Base-by-base conservation (phyloP, 2,888 invertebrate genomes). In the Chironomus tentans region DNA sequence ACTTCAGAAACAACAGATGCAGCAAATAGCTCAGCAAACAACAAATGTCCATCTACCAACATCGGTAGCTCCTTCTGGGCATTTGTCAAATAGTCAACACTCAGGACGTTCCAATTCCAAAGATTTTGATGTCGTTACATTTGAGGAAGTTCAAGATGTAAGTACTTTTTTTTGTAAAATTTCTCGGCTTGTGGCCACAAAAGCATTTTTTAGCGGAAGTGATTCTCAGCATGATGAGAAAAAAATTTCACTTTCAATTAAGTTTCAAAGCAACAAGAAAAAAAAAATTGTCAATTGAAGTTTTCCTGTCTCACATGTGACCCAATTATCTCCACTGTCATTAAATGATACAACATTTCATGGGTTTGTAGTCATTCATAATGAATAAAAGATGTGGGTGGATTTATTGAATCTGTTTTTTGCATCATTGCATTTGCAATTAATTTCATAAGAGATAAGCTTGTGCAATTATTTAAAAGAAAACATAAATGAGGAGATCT, bases 91-190 rank as follows among this genome's bases (percentile, higher is more conserved):
- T 18, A 62, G 68, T 46, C 74, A 65, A 10, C 74, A 38, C 22
- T 46, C 65, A 62, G 74, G 46, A 38, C 68, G 68, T 21, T 61
- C 70, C 18, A 22, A 69, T 28, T 13, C 72, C 24, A 74, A 74
- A 68, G 74, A 74, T 65, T 74, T 74, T n/a, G 74, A 74, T 13
- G 38, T 28, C 15, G 56, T 56, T 56, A 62, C 74, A 4, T 68
- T 46, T 22, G 62, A 68, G 15, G 74, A 61, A 62, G 61, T 62
- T 48, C 72, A 73, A 62, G 72, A 74, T 21, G 74, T 74, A 24
- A 74, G 74, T 72, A 24, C 4, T 4, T 24, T 24, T 61, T 24
- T 18, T 62, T 12, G 3, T 22, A 6, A 28, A 3, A 3, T 28
- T 28, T 28, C 5, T 28, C 4, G 10, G 38, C 38, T 38, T 38